Evolutionary conservation across 1,140 invertebrate genomes (phyloP), one percentile per base, ranked within the genome.

Genomic region (Hermetia illucens): DNA sequence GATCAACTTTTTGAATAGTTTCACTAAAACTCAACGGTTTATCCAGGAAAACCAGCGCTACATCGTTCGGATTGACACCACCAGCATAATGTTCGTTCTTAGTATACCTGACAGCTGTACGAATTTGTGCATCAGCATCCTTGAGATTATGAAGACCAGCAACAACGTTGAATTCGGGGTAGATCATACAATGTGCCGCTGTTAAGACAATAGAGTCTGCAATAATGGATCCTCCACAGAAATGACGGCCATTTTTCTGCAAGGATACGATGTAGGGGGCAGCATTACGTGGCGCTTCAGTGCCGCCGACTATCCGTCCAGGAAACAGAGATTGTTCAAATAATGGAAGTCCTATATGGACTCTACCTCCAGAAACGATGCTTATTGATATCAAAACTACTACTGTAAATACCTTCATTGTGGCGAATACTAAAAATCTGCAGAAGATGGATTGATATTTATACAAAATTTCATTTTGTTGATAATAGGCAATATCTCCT

Each of bases 211-310:
- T n/a, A n/a, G n/a, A n/a, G n/a, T n/a, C 38, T 27, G 58, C 61
- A 3, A 75, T 34, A 13, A 75, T 65, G 12, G 65, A 60, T 10
- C 63, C 71, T 21, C 64, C 67, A 46, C 76, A 75, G 39, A 70
- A 62, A 34, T 72, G 72, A 1, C 49, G 48, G 2, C 43, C 34
- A 4, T 37, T 37, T 37, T 22, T 16, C 30, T 61, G 59, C 38
- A 62, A 43, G 1, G 59, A 61, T 5, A 58, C 59, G 5, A 56
- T 58, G 24, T 51, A 62, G 15, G 58, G 58, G 19, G 60, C 60
- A 19, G 44, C 44, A 18, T 59, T 49, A 0, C 34, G 35, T 1
- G 48, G 31, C 2, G 59, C 59, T 5, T 46, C 21, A 4, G 30
- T 34, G 5, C 59, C 59, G 10, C 59, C 57, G 8, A 61, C 54